Evolutionary conservation across 2,888 invertebrate species (phyloP), one percentile per base, ranked within the genome.

Genomic region (Rhodophaea formosa): DNA sequence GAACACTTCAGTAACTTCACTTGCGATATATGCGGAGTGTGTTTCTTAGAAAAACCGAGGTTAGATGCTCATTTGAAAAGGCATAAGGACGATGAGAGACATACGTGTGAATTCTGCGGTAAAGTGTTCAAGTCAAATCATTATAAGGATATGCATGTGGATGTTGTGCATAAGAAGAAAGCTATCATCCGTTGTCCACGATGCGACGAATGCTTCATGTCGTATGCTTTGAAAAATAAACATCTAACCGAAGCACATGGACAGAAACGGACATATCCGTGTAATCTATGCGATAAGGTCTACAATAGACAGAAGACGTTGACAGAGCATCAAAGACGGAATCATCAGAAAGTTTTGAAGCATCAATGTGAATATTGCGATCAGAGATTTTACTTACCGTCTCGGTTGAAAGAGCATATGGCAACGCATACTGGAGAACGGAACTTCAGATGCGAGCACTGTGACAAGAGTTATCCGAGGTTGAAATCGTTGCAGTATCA

Each of bases 401-500:
- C 88, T 0, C 63, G 87, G 1, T 71, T 92, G 56, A 87, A 87
- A 32, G 85, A 92, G 8, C 93, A 93, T 54, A 92, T 92, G 82
- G 88, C 90, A 0, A 87, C 88, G 0, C 93, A 93, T 57, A 92
- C 92, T 0, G 89, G 92, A 0, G 92, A 92, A 44, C 86, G 92
- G 63, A 89, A 91, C n/a, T 93, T 92, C 63, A 75, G 92, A 2
- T 94, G 94, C 67, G 91, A 92, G 30, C 85, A 92, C 45, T 94
- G 94, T 69, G 93, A 92, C 2, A 94, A 93, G 62, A 91, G 91
- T 15, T 94, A 94, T 68, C 93, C 93, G 0, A 84, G 93, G 55
- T 76, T 93, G 6, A 93, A 93, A 42, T 92, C 93, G 0, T 65
- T 94, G 30, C 93, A 93, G 46, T 93, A 93, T 30, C 94, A 94